Evolutionary conservation across 1,140 invertebrate species (phyloP).

Genomic region (Drosophila tani): DNA sequence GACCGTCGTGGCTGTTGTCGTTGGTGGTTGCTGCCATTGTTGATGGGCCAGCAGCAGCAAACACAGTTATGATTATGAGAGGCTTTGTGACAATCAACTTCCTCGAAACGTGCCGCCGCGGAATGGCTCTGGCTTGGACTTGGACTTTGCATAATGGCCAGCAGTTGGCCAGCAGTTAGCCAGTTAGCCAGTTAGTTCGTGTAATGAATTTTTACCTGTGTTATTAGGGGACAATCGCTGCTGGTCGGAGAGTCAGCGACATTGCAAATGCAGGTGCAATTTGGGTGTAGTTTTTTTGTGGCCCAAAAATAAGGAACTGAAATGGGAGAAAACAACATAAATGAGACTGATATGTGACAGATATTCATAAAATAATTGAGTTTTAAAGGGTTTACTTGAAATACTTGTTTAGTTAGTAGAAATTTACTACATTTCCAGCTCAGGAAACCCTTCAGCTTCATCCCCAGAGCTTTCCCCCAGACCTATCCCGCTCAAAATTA

Average conservation of each 20-base stretch:
- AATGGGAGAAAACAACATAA: not conserved
- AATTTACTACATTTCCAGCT: too few relatives aligned
- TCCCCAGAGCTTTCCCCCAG: not conserved
- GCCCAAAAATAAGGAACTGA: slow-evolving; percentile 3
- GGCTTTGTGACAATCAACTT: slow-evolving; percentile 74
- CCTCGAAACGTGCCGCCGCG: slow-evolving; percentile 66
- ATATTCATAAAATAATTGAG: not conserved
- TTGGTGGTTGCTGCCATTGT: slow-evolving; percentile 11
- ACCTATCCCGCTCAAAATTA: not conserved
- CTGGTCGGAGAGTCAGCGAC: slow-evolving; percentile 30
- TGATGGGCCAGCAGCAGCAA: slow-evolving; percentile 49
- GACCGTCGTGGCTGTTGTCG: slow-evolving; percentile 56
- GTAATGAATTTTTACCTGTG: slow-evolving; percentile 61
- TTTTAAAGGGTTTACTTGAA: too few relatives aligned
- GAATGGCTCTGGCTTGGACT: slow-evolving; percentile 38
- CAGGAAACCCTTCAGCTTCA: not conserved
- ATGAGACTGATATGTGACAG: not conserved
- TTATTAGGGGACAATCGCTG: slow-evolving; percentile 56
- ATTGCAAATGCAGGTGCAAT: slow-evolving; percentile 24
- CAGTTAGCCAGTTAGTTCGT: slow-evolving; percentile 51
- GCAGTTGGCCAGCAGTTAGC: slow-evolving; percentile 39
- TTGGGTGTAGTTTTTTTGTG: slow-evolving; percentile 11
- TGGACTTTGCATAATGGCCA: slow-evolving; percentile 60
- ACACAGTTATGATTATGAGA: slow-evolving; percentile 69
- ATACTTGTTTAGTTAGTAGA: too few relatives aligned